These are phyloP conservation scores for Drosophila nr. medialis DNA, from an alignment of 2,888 invertebrate genomes.

Conservation along the genomic window DNA sequence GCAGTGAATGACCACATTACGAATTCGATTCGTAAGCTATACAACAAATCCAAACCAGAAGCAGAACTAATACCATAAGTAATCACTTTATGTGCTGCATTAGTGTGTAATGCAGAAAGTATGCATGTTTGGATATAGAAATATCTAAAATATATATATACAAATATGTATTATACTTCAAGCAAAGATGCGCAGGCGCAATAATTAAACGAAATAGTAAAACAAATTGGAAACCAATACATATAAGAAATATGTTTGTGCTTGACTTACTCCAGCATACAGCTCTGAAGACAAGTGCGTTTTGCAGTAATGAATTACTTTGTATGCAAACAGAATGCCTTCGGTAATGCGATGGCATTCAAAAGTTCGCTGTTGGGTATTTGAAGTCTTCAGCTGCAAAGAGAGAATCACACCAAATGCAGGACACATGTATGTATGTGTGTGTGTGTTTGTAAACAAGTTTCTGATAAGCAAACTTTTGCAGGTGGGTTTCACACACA, in stretches of 20 bases:
- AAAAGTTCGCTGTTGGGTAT: neutral
- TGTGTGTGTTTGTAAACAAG: constrained; percentile 32
- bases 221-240: neutral
- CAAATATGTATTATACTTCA: neutral
- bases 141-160: neutral
- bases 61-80: neutral
- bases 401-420: constrained; percentile 17
- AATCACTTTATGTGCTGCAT: neutral
- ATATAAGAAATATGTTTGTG: neutral
- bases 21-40: neutral
- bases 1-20: constrained; percentile 16
- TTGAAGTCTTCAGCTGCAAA: constrained; percentile 22
- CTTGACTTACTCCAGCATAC: neutral
- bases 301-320: neutral
- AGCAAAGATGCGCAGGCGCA: neutral
- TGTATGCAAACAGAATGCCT: neutral
- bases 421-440: neutral
- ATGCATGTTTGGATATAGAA: neutral
- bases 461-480: constrained; percentile 20
- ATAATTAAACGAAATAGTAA: neutral
- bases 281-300: no score
- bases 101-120: neutral
- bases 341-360: neutral
- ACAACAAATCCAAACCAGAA: no score
- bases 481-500: constrained; percentile 13